Conservation (phyloP, 1,140 invertebrate genomes). For the Harpegnathos saltator region DNA sequence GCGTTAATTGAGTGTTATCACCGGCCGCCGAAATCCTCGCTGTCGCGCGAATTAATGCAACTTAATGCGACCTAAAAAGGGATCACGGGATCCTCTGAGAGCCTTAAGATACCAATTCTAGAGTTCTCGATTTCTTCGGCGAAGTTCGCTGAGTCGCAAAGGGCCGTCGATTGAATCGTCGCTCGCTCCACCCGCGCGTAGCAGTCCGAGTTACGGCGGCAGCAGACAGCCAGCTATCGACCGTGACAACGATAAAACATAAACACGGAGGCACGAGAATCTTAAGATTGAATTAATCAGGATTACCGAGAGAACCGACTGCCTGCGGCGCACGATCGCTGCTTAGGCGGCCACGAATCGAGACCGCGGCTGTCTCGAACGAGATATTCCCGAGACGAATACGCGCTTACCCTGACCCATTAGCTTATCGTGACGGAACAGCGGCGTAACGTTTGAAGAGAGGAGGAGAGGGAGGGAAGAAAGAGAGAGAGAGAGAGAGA, state of each 20-base stretch:
- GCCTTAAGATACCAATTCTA: no score
- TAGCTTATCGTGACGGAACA: conserved; percentile 39
- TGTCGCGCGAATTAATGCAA: no score
- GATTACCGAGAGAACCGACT: neutral
- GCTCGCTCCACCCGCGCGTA: no score
- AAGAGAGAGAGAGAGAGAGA: neutral
- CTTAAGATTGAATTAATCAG: conserved; percentile 3
- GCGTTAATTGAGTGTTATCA: neutral
- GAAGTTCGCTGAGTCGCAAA: no score
- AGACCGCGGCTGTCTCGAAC: neutral
- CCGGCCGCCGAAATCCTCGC: no score
- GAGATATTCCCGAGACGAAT: neutral
- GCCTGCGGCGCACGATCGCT: neutral
- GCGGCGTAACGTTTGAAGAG: conserved; percentile 24
- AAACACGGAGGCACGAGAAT: neutral
- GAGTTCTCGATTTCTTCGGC: no score
- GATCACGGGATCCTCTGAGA: no score
- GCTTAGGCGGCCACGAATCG: neutral
- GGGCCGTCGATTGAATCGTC: no score
- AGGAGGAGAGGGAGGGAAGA: neutral
- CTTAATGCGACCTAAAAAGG: no score
- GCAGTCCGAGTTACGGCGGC: no score
- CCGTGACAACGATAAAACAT: neutral
- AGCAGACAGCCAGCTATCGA: no score
- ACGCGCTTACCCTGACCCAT: conserved; percentile 18